These are phyloP conservation scores for Lepidurus apus DNA, from an alignment of 1,140 invertebrate species.

Conservation along the genomic window DNA sequence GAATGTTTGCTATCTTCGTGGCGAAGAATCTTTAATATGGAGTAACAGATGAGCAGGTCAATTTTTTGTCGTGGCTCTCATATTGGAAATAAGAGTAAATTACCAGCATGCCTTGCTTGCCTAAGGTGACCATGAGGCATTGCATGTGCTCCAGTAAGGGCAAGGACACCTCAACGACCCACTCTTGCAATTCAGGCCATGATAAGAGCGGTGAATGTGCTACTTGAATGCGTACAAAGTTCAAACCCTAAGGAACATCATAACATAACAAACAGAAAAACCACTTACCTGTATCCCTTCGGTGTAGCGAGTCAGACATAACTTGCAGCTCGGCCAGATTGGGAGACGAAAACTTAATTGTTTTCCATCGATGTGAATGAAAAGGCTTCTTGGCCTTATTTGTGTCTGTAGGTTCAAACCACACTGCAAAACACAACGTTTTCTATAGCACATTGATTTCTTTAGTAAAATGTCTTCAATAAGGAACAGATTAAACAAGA, in stretches of 20 bases:
- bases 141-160: constrained; percentile 39
- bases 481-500: too few relatives aligned
- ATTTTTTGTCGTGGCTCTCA: neutral
- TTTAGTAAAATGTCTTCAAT: too few relatives aligned
- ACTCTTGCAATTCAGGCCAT: constrained; percentile 35
- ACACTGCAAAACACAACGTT: constrained; percentile 50
- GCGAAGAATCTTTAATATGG: neutral
- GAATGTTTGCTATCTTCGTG: constrained; percentile 26
- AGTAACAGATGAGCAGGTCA: neutral
- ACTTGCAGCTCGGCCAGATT: constrained; percentile 61
- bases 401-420: constrained; percentile 64
- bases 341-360: constrained; percentile 56
- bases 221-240: neutral
- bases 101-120: constrained; percentile 46
- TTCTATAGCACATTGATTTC: neutral
- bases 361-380: constrained; percentile 44
- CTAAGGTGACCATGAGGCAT: constrained; percentile 46
- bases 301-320: constrained; percentile 39
- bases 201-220: neutral
- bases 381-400: constrained; percentile 56
- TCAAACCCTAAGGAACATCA: neutral
- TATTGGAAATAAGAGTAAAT: constrained; percentile 28
- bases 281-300: constrained; percentile 16
- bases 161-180: constrained; percentile 39
- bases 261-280: neutral